Base-by-base conservation (phyloP, 2,888 invertebrate species). In the Lydus trimaculatus region DNA sequence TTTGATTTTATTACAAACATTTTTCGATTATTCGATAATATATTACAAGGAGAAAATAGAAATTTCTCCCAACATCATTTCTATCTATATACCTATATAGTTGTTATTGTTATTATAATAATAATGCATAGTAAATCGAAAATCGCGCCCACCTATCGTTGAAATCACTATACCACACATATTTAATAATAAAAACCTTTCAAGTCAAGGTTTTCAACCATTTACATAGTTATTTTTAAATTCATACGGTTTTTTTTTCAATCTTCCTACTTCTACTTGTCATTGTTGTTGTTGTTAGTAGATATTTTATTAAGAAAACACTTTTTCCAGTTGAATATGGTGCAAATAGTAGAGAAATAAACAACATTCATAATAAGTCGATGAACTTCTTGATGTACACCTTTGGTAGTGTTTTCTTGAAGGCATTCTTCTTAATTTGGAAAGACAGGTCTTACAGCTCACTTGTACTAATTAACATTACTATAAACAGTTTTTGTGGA, bases 391-490 rank as follows among this genome's bases (percentile, higher is more conserved):
- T 56, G 13, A 15, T 56, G 25, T 56, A 25, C 28, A 28, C n/a
- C 56, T 56, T 71, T 70, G 60, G 58, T 65, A 71, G 71, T 69
- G 69, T 70, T 71, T 74, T 74, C 76, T 72, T 71, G 66, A 71
- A 74, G 74, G 75, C 67, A 69, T 72, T 77, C 23, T 75, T 75
- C 78, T 76, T 73, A 76, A 78, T 79, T 79, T 78, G 79, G 78
- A 74, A 76, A 79, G 78, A 79, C 79, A 70, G 70, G 77, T 78
- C 56, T 56, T 56, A n/a, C 11, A 25, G 56, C 28, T 56, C 4
- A 56, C 25, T 8, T 56, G 56, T 15, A 56, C 15, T 28, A 28
- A 25, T 56, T 28, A 56, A 28, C 28, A 56, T 56, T 9, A 13
- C 25, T 15, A 56, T 11, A 56, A 15, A 56, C 56, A 23, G 56